Base-by-base conservation (phyloP, 2,888 invertebrate genomes). In the Nezara viridula region DNA sequence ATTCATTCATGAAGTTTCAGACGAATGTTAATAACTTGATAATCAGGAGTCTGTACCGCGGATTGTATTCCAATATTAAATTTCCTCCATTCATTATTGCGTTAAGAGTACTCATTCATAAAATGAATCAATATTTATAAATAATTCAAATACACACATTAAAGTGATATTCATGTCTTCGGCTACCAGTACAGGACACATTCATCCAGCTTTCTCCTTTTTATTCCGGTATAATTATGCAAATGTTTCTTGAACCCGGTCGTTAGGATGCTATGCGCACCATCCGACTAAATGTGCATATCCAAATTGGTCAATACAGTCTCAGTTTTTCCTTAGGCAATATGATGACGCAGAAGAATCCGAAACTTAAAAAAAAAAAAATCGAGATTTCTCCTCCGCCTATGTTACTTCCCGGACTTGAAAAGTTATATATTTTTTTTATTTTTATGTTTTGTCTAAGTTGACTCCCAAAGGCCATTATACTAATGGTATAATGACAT, bases 401-500 rank as follows among this genome's bases (percentile, higher is more conserved):
- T 14, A 47, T 44, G 44, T n/a, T 47, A 40, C 40, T 40, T 81
- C 44, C 81, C 44, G 40, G 44, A 44, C 44, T 81, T n/a, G n/a
- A 81, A n/a, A 81, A 81, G n/a, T n/a, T 24, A 40, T 77, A 40
- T 6, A 14, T 81, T n/a, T 44, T 81, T 81, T 44, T 44, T 81
- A 0, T 81, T 44, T 81, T 44, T n/a, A 40, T 81, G 60, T 81
- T 47, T 21, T 0, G 16, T n/a, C n/a, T n/a, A n/a, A 47, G 4
- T 44, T 16, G 81, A 32, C 44, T 81, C 81, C 81, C n/a, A 44
- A 37, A 37, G 37, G 40, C 14, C 77, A 81, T 81, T 81, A 81
- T 44, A 47, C 81, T 81, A 81, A 81, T 81, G 66, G 32, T 37
- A 73, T 73, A 73, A 73, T 73, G 66, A 73, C 66, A 73, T 73